These are phyloP conservation scores for Drosophila tani DNA, from an alignment of 1,140 invertebrate species.

Conservation along the genomic window DNA sequence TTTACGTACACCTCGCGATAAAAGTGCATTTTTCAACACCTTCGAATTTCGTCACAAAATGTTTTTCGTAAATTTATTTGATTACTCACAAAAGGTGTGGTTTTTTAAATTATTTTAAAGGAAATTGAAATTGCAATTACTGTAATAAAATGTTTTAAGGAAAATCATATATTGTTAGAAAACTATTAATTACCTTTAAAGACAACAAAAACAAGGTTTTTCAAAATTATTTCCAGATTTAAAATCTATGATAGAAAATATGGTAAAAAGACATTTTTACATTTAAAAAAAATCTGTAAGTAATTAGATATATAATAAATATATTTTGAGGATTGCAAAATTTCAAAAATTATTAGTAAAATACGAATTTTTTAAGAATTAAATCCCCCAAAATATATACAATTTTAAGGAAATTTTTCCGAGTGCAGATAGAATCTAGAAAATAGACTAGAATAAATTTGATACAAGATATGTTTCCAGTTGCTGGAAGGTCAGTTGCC, in stretches of 20 bases:
- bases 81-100: neutral
- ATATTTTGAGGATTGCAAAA: no score
- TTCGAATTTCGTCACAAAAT: constrained; percentile 4
- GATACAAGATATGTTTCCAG: neutral
- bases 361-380: neutral
- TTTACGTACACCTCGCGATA: constrained; percentile 15
- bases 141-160: neutral
- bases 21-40: constrained; percentile 9
- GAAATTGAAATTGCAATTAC: neutral
- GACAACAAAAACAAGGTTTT: no score
- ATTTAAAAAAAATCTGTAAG: no score
- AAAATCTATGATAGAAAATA: no score
- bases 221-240: no score
- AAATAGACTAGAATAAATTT: no score
- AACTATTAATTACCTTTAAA: no score
- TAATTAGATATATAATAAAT: no score
- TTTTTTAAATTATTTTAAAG: neutral
- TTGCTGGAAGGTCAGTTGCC: constrained; percentile 39
- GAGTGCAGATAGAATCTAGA: neutral
- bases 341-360: no score
- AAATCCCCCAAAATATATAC: neutral
- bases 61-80: neutral
- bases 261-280: no score
- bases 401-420: neutral
- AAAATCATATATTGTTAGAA: no score